A percentile compares a stretch with the other conserved stretches of the same genome.
Conservation (phyloP, 2,888 invertebrate species). For the Torymus aiolomorphi region DNA sequence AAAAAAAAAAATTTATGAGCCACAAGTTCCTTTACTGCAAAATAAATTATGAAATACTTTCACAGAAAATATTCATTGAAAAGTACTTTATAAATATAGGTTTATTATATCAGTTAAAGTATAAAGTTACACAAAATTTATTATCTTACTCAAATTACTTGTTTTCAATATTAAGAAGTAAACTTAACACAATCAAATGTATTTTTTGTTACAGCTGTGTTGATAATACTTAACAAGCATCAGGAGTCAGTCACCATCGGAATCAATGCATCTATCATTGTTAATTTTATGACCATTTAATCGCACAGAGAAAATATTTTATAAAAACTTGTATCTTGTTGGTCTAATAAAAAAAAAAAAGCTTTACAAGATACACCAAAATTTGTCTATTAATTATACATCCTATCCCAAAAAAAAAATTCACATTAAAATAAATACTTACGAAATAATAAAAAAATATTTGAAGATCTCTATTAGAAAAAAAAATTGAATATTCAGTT, state of each 20-base stretch:
- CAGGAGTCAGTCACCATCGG: slow-evolving; percentile 45
- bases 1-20: too few species aligned
- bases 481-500: too few species aligned
- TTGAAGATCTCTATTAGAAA: too few species aligned
- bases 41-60: too few species aligned
- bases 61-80: too few species aligned
- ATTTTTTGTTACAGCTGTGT: slow-evolving; percentile 60
- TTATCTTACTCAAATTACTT: neutral
- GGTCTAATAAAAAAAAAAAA: slow-evolving; percentile 65
- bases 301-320: slow-evolving; percentile 62
- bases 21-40: too few species aligned
- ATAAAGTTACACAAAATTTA: neutral
- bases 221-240: slow-evolving; percentile 52
- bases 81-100: too few species aligned
- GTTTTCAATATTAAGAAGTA: neutral
- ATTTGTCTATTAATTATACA: slow-evolving; percentile 13
- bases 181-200: neutral
- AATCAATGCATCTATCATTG: slow-evolving; percentile 10
- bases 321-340: slow-evolving; percentile 62
- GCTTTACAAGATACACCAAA: slow-evolving; percentile 60
- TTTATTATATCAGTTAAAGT: neutral
- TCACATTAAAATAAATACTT: too few species aligned
- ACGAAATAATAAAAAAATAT: too few species aligned
- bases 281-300: slow-evolving; percentile 39
- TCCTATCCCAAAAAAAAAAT: slow-evolving; percentile 4